phyloP scores from a whole-genome alignment of 2,113 vertebrate genomes.

The Callorhinus ursinus region DNA sequence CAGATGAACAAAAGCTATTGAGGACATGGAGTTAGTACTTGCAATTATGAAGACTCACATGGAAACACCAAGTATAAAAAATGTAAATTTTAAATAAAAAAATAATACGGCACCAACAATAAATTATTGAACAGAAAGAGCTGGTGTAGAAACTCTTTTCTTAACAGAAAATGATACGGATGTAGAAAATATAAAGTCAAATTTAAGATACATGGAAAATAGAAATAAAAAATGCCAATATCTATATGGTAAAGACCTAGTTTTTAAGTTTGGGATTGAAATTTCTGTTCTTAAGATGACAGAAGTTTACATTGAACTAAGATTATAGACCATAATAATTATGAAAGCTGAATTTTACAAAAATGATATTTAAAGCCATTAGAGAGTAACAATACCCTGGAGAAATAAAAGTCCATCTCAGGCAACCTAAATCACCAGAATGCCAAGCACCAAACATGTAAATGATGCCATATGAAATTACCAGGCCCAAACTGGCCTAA shows the following conservation, averaged over 20 bases:
- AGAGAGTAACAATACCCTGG: not conserved
- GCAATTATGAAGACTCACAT: not conserved
- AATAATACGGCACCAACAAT: not conserved
- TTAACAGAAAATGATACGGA: not conserved
- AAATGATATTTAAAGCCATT: not conserved
- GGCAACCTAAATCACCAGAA: not conserved
- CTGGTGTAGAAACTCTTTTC: not conserved
- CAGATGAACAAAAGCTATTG: not conserved
- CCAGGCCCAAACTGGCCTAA: rapidly evolving
- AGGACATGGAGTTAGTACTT: not conserved
- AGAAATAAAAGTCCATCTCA: not conserved
- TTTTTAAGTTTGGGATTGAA: not conserved
- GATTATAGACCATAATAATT: not conserved
- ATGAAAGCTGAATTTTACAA: not conserved
- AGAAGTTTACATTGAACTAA: not conserved
- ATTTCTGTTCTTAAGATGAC: not conserved
- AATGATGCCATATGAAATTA: not conserved
- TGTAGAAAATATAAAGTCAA: not conserved
- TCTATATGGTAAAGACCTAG: not conserved
- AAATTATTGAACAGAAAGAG: not conserved
- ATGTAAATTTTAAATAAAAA: not conserved
- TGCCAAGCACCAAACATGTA: not conserved
- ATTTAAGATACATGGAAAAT: not conserved
- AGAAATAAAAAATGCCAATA: not conserved
- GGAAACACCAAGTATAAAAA: not conserved